Conservation (phyloP, 2,888 invertebrate species). For the Trissolcus japonicus region DNA sequence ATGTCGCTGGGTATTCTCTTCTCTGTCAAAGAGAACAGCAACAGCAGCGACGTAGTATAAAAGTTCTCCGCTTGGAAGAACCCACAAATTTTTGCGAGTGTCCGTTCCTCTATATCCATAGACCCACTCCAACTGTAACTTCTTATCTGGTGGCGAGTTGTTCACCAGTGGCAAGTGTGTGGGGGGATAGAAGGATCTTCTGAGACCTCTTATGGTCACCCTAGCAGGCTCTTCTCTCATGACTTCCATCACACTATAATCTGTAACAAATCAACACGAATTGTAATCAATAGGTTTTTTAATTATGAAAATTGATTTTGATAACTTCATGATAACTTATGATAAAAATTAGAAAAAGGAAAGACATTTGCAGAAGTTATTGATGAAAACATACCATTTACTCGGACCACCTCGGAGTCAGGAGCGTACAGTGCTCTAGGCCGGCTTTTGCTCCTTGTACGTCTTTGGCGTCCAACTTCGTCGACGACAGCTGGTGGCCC, state of each 20-base stretch:
- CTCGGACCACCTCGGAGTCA: conserved; percentile 87
- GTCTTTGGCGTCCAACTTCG: conserved; percentile 78
- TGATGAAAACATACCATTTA: conserved; percentile 79
- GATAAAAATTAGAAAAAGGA: background rate
- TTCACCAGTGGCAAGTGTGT: conserved; percentile 90
- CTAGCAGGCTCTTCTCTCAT: conserved; percentile 90
- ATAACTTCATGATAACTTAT: too few relatives aligned
- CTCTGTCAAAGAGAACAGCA: conserved; percentile 90
- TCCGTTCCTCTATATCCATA: conserved; percentile 96
- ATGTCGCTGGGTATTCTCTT: conserved; percentile 91
- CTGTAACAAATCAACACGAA: conserved; percentile 73
- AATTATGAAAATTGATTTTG: background rate
- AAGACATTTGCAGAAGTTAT: background rate
- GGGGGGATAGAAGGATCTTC: conserved; percentile 91
- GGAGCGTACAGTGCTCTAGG: conserved; percentile 90
- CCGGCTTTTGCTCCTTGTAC: conserved; percentile 90
- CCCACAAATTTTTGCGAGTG: conserved; percentile 92
- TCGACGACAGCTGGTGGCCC: conserved; percentile 77
- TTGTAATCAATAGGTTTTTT: background rate
- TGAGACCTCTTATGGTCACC: conserved; percentile 87
- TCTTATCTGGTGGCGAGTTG: conserved; percentile 91
- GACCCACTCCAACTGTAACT: conserved; percentile 95
- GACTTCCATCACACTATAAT: conserved; percentile 89
- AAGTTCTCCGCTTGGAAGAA: conserved; percentile 94
- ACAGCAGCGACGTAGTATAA: conserved; percentile 95